Conservation (phyloP, 2,113 vertebrate genomes). For the Nanorana parkeri region DNA sequence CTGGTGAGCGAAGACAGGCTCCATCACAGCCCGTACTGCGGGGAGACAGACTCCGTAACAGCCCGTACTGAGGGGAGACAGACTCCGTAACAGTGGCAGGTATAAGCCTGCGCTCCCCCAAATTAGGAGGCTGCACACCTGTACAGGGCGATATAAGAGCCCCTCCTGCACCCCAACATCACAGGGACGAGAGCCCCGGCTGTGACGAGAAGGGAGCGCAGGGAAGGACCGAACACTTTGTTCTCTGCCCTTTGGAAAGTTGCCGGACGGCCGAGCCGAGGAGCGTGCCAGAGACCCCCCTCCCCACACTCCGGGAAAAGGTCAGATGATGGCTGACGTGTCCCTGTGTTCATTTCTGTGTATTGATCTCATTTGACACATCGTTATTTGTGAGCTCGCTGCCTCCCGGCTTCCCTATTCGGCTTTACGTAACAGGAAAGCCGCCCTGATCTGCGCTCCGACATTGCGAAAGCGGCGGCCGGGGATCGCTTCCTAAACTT, state of each 20-base stretch:
- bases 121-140: not conserved
- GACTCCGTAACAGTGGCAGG: constrained; percentile 41
- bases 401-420: too few species aligned
- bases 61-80: too few species aligned
- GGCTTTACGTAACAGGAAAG: too few species aligned
- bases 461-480: too few species aligned
- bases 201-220: not conserved
- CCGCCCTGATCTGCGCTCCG: too few species aligned
- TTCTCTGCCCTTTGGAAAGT: too few species aligned
- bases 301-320: constrained; percentile 11
- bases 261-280: not conserved
- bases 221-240: not conserved
- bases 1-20: too few species aligned
- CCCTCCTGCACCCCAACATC: constrained; percentile 7
- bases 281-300: not conserved
- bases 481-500: too few species aligned
- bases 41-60: too few species aligned
- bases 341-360: not conserved
- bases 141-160: not conserved
- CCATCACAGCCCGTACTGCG: too few species aligned
- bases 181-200: not conserved
- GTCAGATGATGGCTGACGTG: constrained; percentile 10
- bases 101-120: constrained; percentile 11
- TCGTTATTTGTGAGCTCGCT: not conserved
- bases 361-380: not conserved